phyloP scores from a whole-genome alignment of 2,888 invertebrate genomes.

The Drosophila quasianomalipes region DNA sequence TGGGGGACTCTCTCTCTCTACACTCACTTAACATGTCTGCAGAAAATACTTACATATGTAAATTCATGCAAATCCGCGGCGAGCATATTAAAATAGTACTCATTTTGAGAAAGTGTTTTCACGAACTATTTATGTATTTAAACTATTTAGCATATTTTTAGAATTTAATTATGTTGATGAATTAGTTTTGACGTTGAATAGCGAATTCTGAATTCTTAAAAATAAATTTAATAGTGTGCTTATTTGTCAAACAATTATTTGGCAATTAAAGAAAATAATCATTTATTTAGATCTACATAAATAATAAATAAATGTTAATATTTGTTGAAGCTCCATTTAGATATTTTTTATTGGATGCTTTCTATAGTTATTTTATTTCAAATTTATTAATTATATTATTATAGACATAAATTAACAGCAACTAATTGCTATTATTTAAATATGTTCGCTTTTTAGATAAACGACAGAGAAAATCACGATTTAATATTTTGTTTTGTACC shows the following conservation, averaged over 20 bases:
- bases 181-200: neutral
- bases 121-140: neutral
- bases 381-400: neutral
- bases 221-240: neutral
- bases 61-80: neutral
- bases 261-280: neutral
- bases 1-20: neutral
- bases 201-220: too few species aligned
- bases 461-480: neutral
- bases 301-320: neutral
- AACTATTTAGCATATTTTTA: neutral
- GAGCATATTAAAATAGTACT: neutral
- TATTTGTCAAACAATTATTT: neutral
- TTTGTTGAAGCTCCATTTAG: neutral
- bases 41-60: neutral
- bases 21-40: slow-evolving; percentile 11
- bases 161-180: neutral
- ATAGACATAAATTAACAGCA: neutral
- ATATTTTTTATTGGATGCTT: neutral
- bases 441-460: neutral
- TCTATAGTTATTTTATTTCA: neutral
- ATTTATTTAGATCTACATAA: neutral
- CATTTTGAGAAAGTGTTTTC: slow-evolving; percentile 22
- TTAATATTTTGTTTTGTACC: neutral
- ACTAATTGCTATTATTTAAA: neutral